Conservation (phyloP, 2,113 vertebrate species). For the Telmatochromis sp. region DNA sequence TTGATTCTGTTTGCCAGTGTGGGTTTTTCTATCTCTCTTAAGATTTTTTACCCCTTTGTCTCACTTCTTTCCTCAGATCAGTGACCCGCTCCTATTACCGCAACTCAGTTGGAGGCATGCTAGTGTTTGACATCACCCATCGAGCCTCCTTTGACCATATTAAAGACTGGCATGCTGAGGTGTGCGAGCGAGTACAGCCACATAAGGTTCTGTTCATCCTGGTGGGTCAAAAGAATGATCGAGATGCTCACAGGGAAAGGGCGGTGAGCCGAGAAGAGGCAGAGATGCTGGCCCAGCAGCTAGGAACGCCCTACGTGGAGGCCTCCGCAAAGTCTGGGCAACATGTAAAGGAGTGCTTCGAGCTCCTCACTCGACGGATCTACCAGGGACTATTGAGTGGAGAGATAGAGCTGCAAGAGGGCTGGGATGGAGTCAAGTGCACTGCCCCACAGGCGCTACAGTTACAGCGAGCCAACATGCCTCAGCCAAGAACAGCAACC, state of each 20-base stretch:
- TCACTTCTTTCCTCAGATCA: slow-evolving; percentile 58
- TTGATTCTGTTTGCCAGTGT: not conserved
- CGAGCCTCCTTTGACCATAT: slow-evolving; percentile 76
- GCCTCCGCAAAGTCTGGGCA: slow-evolving; percentile 74
- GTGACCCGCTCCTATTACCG: slow-evolving; percentile 81
- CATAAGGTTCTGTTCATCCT: slow-evolving; percentile 72
- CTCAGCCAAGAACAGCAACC: fast-evolving
- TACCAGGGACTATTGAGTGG: slow-evolving; percentile 69
- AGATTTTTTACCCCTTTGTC: not conserved
- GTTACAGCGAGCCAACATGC: not conserved
- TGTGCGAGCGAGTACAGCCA: slow-evolving; percentile 69
- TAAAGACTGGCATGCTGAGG: slow-evolving; percentile 75
- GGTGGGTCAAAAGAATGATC: slow-evolving; percentile 81
- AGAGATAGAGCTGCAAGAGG: slow-evolving; percentile 54
- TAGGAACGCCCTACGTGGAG: slow-evolving; percentile 73
- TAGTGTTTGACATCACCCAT: slow-evolving; percentile 80
- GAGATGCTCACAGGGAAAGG: slow-evolving; percentile 41
- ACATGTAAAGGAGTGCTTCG: slow-evolving; percentile 70
- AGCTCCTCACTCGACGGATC: slow-evolving; percentile 63
- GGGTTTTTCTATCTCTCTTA: not conserved
- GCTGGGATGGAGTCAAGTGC: slow-evolving; percentile 77
- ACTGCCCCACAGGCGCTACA: slow-evolving; percentile 29
- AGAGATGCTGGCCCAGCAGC: slow-evolving; percentile 62
- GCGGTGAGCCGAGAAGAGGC: slow-evolving; percentile 71
- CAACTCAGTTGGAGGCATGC: slow-evolving; percentile 77